These are phyloP conservation scores for Aepyceros melampus DNA, from an alignment of 2,113 vertebrate genomes.

Conservation along the genomic window DNA sequence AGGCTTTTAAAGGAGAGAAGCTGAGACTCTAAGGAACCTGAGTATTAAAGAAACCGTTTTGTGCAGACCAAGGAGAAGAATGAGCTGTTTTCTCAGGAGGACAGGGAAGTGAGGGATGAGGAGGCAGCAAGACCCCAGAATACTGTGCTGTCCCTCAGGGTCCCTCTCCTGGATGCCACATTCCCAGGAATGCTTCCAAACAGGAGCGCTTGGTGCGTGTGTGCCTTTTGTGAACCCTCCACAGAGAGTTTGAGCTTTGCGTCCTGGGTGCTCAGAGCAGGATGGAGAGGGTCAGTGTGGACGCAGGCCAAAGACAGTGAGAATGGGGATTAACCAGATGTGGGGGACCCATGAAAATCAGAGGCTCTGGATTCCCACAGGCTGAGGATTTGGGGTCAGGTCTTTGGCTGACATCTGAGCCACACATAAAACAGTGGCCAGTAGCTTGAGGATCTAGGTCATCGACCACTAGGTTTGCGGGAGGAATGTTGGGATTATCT, in stretches of 20 bases:
- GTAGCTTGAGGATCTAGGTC: no score
- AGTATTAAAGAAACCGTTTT: background rate
- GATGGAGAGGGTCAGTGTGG: background rate
- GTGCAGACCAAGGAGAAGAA: background rate
- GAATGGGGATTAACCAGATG: background rate
- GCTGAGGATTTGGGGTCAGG: background rate
- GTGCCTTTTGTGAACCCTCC: background rate
- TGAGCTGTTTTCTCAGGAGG: background rate
- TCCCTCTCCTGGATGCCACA: rapidly evolving
- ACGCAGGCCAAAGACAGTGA: background rate
- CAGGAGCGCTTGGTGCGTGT: rapidly evolving
- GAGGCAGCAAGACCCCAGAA: background rate
- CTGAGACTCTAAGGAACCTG: background rate
- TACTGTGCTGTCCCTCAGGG: background rate
- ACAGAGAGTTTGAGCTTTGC: background rate
- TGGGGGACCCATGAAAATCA: background rate
- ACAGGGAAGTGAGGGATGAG: background rate
- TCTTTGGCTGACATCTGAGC: background rate
- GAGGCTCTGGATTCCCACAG: background rate
- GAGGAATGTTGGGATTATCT: background rate
- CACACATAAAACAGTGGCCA: background rate
- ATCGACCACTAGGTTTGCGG: rapidly evolving
- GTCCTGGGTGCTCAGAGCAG: no score
- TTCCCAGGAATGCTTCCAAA: background rate
- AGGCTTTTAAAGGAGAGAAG: background rate